Evolutionary conservation across 2,113 vertebrate genomes (phyloP).

Genomic region (Solea solea): DNA sequence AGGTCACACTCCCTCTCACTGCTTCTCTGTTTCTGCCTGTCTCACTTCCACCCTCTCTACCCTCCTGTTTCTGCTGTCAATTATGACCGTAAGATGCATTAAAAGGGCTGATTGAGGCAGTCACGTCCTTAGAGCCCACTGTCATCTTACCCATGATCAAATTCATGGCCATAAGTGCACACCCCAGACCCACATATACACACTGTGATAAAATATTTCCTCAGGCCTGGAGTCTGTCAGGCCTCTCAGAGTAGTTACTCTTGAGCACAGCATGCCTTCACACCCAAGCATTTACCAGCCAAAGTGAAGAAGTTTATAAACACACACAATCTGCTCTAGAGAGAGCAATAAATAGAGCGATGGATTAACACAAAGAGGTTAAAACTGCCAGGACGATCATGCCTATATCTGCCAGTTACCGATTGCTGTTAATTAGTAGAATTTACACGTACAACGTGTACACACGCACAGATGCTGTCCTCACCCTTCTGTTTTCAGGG

Average conservation of each 20-base stretch:
- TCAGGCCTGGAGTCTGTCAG: constrained; percentile 62
- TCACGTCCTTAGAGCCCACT: constrained; percentile 44
- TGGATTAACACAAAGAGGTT: constrained; percentile 3
- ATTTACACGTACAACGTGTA: not conserved
- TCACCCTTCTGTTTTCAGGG: constrained; percentile 65
- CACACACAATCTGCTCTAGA: constrained; percentile 13
- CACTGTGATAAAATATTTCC: constrained; percentile 54
- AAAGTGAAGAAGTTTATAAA: constrained; percentile 43
- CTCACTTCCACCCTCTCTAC: constrained; percentile 25
- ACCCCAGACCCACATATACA: constrained; percentile 15
- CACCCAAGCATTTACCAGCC: constrained; percentile 53
- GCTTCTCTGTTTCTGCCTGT: constrained; percentile 45
- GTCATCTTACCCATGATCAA: constrained; percentile 42
- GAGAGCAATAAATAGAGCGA: constrained; percentile 1
- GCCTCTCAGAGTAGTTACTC: constrained; percentile 18
- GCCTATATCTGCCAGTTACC: not conserved
- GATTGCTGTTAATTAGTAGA: not conserved
- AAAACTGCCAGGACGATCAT: constrained; percentile 11
- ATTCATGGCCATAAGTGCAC: constrained; percentile 35
- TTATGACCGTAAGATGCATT: constrained; percentile 52
- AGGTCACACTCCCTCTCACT: constrained; percentile 60
- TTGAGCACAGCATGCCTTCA: constrained; percentile 62
- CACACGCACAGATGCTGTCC: constrained; percentile 39
- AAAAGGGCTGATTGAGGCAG: constrained; percentile 62
- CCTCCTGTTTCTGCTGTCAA: constrained; percentile 46